phyloP scores from a whole-genome alignment of 2,113 vertebrate species.

The Cavia porcellus region DNA sequence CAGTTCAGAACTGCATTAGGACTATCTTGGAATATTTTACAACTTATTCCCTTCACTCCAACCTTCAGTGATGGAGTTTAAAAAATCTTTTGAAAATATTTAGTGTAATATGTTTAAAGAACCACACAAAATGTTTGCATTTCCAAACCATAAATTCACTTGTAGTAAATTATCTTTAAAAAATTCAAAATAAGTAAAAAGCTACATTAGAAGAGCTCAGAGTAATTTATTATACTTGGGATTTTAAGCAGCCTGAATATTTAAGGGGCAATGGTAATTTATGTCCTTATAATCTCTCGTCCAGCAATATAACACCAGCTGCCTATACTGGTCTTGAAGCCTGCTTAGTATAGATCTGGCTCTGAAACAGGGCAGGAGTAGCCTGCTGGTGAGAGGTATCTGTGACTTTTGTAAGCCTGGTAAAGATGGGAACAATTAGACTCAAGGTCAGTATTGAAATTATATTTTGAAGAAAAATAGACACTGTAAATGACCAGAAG shows the following conservation, averaged over 20 bases:
- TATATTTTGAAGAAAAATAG: neutral
- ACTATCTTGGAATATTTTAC: neutral
- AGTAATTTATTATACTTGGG: slow-evolving; percentile 54
- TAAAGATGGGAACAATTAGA: slow-evolving; percentile 44
- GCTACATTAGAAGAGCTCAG: neutral
- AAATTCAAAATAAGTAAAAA: slow-evolving; percentile 41
- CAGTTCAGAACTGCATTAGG: neutral
- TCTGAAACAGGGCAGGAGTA: neutral
- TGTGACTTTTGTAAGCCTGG: neutral
- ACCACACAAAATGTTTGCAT: slow-evolving; percentile 19
- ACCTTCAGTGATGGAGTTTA: neutral
- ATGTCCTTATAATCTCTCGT: neutral
- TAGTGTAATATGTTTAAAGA: slow-evolving; percentile 20
- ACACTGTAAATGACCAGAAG: slow-evolving; percentile 37
- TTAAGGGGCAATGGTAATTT: slow-evolving; percentile 35
- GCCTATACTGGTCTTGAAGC: neutral
- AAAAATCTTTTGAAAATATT: slow-evolving; percentile 36
- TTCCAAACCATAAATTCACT: slow-evolving; percentile 22
- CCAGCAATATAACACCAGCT: neutral
- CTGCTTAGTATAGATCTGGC: neutral
- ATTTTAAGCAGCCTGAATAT: slow-evolving; percentile 13
- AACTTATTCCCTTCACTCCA: neutral
- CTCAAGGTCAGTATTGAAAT: slow-evolving; percentile 35
- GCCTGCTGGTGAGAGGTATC: neutral
- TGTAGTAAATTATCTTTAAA: slow-evolving; percentile 30